Percentiles rank a stretch among this genome's conserved stretches.
These are phyloP conservation scores for Elymnias hypermnestra DNA, from an alignment of 1,140 invertebrate species.

Conservation along the genomic window DNA sequence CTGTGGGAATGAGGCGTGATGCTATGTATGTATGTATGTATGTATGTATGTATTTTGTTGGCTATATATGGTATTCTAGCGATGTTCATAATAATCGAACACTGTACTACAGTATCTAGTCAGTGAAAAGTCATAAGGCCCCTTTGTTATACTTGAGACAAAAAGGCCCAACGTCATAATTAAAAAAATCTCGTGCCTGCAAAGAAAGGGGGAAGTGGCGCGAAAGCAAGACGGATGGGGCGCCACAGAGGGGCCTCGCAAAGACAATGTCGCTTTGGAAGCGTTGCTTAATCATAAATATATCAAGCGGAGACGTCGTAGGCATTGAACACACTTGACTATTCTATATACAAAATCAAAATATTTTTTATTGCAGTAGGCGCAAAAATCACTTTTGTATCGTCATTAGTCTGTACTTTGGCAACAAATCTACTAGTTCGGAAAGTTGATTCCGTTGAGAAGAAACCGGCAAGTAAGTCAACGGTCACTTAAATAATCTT, in stretches of 20 bases:
- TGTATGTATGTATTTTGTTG: too few relatives aligned
- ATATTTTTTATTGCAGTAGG: neutral
- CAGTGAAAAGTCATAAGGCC: conserved; percentile 14
- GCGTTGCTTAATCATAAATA: conserved; percentile 71
- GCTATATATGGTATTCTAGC: too few relatives aligned
- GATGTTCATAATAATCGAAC: too few relatives aligned
- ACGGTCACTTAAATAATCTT: too few relatives aligned
- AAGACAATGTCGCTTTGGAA: conserved; percentile 71
- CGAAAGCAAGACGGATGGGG: conserved; percentile 69
- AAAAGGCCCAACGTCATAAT: conserved; percentile 73
- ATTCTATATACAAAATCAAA: too few relatives aligned
- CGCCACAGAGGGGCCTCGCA: conserved; percentile 61
- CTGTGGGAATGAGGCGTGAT: too few relatives aligned
- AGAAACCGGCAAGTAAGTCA: too few relatives aligned
- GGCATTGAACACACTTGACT: conserved; percentile 28
- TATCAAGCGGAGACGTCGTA: conserved; percentile 62
- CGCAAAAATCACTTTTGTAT: neutral
- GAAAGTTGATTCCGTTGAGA: too few relatives aligned
- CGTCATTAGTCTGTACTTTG: too few relatives aligned
- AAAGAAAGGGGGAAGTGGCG: conserved; percentile 71
- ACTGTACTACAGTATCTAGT: conserved; percentile 9
- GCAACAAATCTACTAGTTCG: too few relatives aligned
- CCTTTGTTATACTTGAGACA: conserved; percentile 47
- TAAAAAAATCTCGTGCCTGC: conserved; percentile 74
- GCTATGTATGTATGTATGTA: too few relatives aligned